Conservation (phyloP, 2,888 invertebrate species). For the Caenorhabditis imperialis region DNA sequence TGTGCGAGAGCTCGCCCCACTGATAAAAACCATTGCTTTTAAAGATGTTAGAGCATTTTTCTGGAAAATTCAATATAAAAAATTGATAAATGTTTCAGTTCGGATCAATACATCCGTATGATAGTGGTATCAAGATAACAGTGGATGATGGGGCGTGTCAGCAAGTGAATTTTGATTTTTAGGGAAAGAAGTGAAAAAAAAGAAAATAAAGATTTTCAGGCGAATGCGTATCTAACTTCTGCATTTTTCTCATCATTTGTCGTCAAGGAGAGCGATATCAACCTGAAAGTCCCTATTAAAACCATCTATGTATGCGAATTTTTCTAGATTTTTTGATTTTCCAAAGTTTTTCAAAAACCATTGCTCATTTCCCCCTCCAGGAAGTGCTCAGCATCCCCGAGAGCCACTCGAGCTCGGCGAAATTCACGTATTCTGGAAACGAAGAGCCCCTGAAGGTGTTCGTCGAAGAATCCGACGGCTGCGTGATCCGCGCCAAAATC, state of each 20-base stretch:
- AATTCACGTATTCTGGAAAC: slow-evolving; percentile 50
- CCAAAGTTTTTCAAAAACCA: not conserved
- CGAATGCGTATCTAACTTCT: slow-evolving; percentile 45
- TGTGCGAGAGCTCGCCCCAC: slow-evolving; percentile 47
- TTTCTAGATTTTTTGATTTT: no score
- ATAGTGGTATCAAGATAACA: slow-evolving; percentile 48
- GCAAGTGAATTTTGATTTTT: slow-evolving; percentile 28
- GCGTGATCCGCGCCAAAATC: slow-evolving; percentile 45
- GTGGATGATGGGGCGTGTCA: slow-evolving; percentile 54
- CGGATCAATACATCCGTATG: slow-evolving; percentile 39
- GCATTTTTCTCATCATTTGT: slow-evolving; percentile 47
- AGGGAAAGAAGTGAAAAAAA: no score
- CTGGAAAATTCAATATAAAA: not conserved
- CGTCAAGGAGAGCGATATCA: slow-evolving; percentile 38
- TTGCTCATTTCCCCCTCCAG: slow-evolving; percentile 13
- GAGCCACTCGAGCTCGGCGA: slow-evolving; percentile 32
- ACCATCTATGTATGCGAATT: slow-evolving; percentile 31
- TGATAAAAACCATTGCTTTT: slow-evolving; percentile 49
- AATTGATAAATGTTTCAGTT: slow-evolving; percentile 43
- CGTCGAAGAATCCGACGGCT: slow-evolving; percentile 41
- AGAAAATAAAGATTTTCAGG: slow-evolving; percentile 31
- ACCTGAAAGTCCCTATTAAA: slow-evolving; percentile 41
- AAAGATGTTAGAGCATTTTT: slow-evolving; percentile 40
- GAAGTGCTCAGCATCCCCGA: slow-evolving; percentile 57
- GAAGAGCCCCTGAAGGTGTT: slow-evolving; percentile 44